Evolutionary conservation across 2,888 invertebrate species (phyloP).

Genomic region (Pimpla rufipes): DNA sequence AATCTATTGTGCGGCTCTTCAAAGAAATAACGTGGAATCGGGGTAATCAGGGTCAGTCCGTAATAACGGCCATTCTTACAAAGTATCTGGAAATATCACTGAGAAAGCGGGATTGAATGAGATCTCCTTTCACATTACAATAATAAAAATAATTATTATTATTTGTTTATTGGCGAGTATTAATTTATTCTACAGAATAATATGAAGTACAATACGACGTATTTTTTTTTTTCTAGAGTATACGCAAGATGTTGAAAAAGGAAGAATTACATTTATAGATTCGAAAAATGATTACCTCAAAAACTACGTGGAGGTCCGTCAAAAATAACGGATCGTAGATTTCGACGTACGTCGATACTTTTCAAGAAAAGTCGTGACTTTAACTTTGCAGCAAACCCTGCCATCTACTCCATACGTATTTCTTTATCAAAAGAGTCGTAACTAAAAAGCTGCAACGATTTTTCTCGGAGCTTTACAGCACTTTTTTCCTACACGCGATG

Average conservation of each 20-base stretch:
- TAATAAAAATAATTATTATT: not conserved
- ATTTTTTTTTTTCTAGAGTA: too few species aligned
- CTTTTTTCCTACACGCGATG: not conserved
- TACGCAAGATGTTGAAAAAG: not conserved
- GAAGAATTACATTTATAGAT: not conserved
- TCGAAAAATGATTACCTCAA: too few species aligned
- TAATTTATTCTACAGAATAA: too few species aligned
- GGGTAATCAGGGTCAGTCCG: not conserved
- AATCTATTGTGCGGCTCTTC: slow-evolving; percentile 4
- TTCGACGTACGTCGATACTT: not conserved
- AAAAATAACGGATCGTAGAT: not conserved
- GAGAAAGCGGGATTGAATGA: not conserved
- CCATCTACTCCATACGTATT: not conserved
- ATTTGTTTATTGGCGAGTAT: too few species aligned
- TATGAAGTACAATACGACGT: too few species aligned
- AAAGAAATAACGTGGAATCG: not conserved
- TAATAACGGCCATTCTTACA: not conserved
- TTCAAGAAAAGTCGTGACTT: not conserved
- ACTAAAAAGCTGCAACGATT: slow-evolving; percentile 10
- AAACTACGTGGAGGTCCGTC: too few species aligned
- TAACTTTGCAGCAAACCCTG: not conserved
- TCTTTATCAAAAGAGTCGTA: not conserved
- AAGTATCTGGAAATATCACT: not conserved
- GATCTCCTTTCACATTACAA: not conserved
- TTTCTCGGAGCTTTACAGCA: not conserved